Evolutionary conservation across 2,888 invertebrate species (phyloP).

Genomic region (Pogonocherus hispidulus): DNA sequence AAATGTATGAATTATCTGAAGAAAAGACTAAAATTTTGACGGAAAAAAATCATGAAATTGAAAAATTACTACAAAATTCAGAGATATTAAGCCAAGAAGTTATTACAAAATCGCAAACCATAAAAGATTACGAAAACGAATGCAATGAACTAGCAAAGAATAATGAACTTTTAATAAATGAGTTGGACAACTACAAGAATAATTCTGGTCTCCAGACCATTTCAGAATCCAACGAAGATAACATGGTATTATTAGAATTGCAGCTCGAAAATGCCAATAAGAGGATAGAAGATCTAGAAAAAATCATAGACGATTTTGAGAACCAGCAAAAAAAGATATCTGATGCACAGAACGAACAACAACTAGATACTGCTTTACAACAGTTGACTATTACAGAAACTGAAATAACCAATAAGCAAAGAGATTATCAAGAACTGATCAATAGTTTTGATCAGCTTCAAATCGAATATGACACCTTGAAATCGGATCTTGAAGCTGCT

Average conservation of each 20-base stretch:
- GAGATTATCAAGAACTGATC: constrained; percentile 59
- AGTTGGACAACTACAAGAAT: constrained; percentile 76
- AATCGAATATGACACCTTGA: constrained; percentile 50
- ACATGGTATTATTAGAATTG: constrained; percentile 74
- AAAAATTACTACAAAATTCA: constrained; percentile 63
- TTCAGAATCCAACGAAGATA: constrained; percentile 81
- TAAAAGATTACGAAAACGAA: constrained; percentile 73
- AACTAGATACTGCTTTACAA: constrained; percentile 30
- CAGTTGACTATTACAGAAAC: constrained; percentile 29
- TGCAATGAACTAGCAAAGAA: constrained; percentile 78
- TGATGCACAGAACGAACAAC: constrained; percentile 17
- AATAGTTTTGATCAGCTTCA: constrained; percentile 52
- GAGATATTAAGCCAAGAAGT: constrained; percentile 65
- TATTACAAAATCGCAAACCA: constrained; percentile 61
- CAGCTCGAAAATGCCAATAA: constrained; percentile 72
- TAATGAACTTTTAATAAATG: constrained; percentile 78
- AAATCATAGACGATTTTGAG: constrained; percentile 42
- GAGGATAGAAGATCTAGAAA: constrained; percentile 67
- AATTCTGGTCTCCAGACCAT: constrained; percentile 79
- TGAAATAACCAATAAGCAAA: constrained; percentile 42
- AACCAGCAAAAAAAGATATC: constrained; percentile 18
- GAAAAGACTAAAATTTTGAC: constrained; percentile 65
- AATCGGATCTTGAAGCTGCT: constrained; percentile 67
- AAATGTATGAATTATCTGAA: constrained; percentile 72
- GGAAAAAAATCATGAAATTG: constrained; percentile 66